Evolutionary conservation across 2,797 vertebrate species (phyloP).

Genomic region (Cirrhinus mrigala): DNA sequence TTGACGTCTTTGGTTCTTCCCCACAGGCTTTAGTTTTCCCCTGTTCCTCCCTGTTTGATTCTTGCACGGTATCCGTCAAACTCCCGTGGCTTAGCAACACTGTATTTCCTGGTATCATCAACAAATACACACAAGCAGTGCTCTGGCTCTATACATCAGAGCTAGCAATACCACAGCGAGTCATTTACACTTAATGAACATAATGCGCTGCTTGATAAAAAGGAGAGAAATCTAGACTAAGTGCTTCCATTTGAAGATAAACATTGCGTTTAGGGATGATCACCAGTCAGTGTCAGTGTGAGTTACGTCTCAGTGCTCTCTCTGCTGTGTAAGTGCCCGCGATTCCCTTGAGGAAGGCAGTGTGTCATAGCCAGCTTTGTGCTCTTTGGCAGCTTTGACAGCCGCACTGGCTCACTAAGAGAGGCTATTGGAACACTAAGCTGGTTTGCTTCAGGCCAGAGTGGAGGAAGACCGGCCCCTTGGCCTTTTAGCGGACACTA

Average conservation of each 20-base stretch:
- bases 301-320: conserved; percentile 53
- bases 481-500: conserved; percentile 50
- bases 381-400: conserved; percentile 46
- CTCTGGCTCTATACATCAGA: conserved; percentile 15
- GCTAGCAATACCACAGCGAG: conserved; percentile 7
- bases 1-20: conserved; percentile 38
- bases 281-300: conserved; percentile 68
- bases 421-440: conserved; percentile 12
- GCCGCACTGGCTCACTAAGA: conserved; percentile 41
- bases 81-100: conserved; percentile 47
- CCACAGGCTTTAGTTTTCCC: conserved; percentile 43
- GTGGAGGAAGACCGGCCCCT: conserved; percentile 43
- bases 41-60: conserved; percentile 37
- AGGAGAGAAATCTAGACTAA: conserved; percentile 60
- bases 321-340: conserved; percentile 54
- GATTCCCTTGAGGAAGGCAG: conserved; percentile 41
- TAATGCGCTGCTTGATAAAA: conserved; percentile 30
- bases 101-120: conserved; percentile 33
- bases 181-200: conserved; percentile 20
- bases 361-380: conserved; percentile 48
- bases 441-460: neutral
- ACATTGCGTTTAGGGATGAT: conserved; percentile 64
- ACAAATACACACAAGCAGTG: conserved; percentile 37
- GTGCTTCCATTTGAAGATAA: conserved; percentile 66
- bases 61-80: conserved; percentile 33